These are phyloP conservation scores for Hypothenemus hampei DNA, from an alignment of 1,140 invertebrate species.

Conservation along the genomic window DNA sequence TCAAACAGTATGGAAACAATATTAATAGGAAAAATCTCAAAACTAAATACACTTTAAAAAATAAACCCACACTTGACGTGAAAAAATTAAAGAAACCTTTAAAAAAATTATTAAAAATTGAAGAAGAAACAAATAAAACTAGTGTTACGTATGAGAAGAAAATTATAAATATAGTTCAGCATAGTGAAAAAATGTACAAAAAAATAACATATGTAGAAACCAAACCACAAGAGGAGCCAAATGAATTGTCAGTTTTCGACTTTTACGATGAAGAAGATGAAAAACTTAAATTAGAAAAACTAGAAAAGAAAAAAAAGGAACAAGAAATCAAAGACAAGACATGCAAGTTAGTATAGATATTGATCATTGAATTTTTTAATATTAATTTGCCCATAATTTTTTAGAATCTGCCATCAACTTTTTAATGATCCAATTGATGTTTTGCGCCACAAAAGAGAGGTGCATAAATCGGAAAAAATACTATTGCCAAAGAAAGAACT, in stretches of 20 bases:
- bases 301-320: background rate
- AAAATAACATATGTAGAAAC: background rate
- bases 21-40: too few species aligned
- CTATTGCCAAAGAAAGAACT: conserved; percentile 25
- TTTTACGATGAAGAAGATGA: conserved; percentile 22
- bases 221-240: background rate
- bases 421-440: conserved; percentile 29
- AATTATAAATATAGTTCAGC: too few species aligned
- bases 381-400: conserved; percentile 3
- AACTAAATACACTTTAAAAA: too few species aligned
- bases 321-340: conserved; percentile 8
- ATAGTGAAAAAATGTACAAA: conserved; percentile 54
- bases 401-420: conserved; percentile 12
- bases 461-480: conserved; percentile 25
- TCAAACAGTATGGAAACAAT: too few species aligned
- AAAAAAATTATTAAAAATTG: conserved; percentile 70
- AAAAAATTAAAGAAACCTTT: too few species aligned
- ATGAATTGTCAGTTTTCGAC: conserved; percentile 10
- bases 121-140: conserved; percentile 65
- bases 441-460: conserved; percentile 28
- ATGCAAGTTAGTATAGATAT: conserved; percentile 5
- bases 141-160: conserved; percentile 78
- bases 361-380: background rate
- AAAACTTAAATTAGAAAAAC: conserved; percentile 1
- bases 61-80: too few species aligned